Base-by-base conservation (phyloP, 2,797 vertebrate species). In the Acipenser oxyrinchus region DNA sequence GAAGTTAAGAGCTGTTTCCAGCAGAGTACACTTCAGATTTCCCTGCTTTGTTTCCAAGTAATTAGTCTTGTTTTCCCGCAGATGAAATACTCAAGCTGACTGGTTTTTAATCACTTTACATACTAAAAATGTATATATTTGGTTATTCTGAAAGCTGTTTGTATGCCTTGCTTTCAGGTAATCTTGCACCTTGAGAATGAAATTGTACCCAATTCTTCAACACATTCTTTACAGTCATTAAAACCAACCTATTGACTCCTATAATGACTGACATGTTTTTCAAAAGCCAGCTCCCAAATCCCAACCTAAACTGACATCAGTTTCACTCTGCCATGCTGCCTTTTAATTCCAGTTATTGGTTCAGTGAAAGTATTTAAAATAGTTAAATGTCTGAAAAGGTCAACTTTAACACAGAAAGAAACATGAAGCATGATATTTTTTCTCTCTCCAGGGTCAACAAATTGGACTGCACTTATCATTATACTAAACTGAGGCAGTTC, bases 11-110 rank as follows among this genome's bases (percentile, higher is more conserved):
- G 75, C 75, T 79, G 76, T 58, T 7, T 84, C 81, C 73, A 37
- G 37, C 37, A 37, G 72, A 71, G 74, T 74, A 76, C 83, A 86
- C 78, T 37, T 37, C 37, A 76, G 65, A 70, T 80, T 80, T 81
- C 70, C 74, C 83, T 78, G 81, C 83, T 88, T 79, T 81, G 86
- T 86, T 86, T 89, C 86, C 83, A 88, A 87, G 79, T 83, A 86
- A 88, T 89, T 86, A 84, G 84, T 87, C 84, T 83, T 86, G 84
- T 83, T 37, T 37, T 37, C 37, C 37, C 5, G 5, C 0, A 37
- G 5, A 37, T 5, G 3, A 37, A 37, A 4, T 37, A 37, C 37
- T 37, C 37, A 37, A 37, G 37, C 4, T 37, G 37, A 37, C 37
- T 37, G 37, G 37, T 37, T 37, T 37, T 37, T 37, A 37, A 37